Percentiles rank a stretch among this genome's conserved stretches.
These are phyloP conservation scores for Pyrrhosoma nymphula DNA, from an alignment of 2,888 invertebrate species.

Conservation along the genomic window DNA sequence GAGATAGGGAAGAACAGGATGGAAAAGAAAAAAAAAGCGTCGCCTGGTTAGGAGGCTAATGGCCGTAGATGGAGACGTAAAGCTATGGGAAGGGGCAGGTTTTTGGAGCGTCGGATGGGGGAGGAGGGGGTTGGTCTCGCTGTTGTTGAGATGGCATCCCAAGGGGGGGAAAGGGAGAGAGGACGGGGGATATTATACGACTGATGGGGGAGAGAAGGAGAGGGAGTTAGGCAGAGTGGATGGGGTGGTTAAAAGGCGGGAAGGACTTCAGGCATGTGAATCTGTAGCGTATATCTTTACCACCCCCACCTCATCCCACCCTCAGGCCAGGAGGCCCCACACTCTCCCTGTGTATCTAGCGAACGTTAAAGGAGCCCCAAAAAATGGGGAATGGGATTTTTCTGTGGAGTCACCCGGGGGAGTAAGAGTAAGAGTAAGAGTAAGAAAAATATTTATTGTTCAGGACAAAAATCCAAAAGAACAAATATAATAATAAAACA, in stretches of 20 bases:
- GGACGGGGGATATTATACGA: too few species aligned
- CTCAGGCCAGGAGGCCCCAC: not conserved
- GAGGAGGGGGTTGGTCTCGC: not conserved
- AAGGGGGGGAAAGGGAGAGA: not conserved
- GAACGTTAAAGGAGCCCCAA: not conserved
- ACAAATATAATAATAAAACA: too few species aligned
- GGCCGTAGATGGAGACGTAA: not conserved
- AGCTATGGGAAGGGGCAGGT: not conserved
- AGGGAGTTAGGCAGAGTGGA: too few species aligned
- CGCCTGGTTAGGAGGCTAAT: slow-evolving; percentile 1
- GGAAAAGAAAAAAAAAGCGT: not conserved
- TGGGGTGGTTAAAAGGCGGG: not conserved
- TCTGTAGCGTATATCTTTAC: not conserved
- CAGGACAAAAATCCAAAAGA: too few species aligned
- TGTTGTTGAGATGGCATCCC: not conserved
- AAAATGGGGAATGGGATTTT: too few species aligned
- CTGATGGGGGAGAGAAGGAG: too few species aligned
- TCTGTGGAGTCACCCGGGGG: too few species aligned
- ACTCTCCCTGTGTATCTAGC: not conserved
- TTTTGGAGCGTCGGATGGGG: not conserved
- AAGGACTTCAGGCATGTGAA: not conserved
- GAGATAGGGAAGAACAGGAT: not conserved
- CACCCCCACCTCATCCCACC: not conserved
- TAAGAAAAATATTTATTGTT: too few species aligned
- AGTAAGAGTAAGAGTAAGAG: too few species aligned